A percentile compares a stretch with the other conserved stretches of the same genome.
phyloP scores from a whole-genome alignment of 2,797 vertebrate genomes.

The Tinamus major region DNA sequence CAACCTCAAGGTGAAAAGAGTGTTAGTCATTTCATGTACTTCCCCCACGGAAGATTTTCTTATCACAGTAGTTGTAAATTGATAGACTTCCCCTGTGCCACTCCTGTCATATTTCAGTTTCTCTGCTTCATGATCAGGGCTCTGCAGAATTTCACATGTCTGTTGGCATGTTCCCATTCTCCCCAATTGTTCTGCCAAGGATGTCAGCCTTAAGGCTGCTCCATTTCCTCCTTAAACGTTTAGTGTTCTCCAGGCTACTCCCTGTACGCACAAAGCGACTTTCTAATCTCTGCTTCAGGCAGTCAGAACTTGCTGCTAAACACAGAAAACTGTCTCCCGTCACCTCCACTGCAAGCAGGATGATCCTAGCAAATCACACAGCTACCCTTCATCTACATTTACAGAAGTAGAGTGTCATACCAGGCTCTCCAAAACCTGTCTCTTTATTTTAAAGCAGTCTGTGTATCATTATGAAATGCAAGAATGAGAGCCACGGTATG shows the following conservation, averaged over 20 bases:
- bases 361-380: background rate
- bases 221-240: background rate
- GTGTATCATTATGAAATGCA: background rate
- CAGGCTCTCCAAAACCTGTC: background rate
- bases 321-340: background rate
- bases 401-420: background rate
- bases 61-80: background rate
- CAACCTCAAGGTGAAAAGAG: background rate
- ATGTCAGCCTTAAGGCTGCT: background rate
- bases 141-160: background rate
- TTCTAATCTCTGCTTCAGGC: background rate
- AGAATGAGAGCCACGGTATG: background rate
- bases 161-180: background rate
- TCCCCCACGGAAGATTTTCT: background rate
- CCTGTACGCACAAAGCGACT: background rate
- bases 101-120: background rate
- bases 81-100: background rate
- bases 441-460: background rate
- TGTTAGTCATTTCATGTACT: background rate
- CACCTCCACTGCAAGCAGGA: background rate
- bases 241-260: background rate
- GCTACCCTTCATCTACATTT: background rate
- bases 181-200: background rate
- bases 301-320: constrained; percentile 2
- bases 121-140: background rate